phyloP scores from a whole-genome alignment of 2,113 vertebrate species.

The Pyxicephalus adspersus region DNA sequence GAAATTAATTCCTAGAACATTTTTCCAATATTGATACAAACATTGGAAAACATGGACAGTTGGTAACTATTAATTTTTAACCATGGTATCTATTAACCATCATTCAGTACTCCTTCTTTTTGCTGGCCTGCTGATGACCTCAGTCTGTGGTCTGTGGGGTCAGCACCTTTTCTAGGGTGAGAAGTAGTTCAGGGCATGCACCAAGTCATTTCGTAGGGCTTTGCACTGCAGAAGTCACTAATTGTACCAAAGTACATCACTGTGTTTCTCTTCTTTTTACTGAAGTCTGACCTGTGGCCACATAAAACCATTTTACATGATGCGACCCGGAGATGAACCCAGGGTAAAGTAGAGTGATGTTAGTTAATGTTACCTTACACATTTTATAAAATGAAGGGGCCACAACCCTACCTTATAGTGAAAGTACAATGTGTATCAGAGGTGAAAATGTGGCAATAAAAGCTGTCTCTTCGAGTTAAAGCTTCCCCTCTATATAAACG shows the following conservation, averaged over 20 bases:
- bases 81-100: conserved; percentile 5
- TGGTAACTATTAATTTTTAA: neutral
- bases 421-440: neutral
- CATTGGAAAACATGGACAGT: no score
- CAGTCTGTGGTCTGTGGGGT: conserved; percentile 32
- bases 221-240: conserved; percentile 35
- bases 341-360: conserved; percentile 8
- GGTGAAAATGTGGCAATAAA: neutral
- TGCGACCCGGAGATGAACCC: conserved; percentile 37
- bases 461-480: neutral
- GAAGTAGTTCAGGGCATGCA: conserved; percentile 48
- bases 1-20: no score
- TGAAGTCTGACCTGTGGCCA: conserved; percentile 35
- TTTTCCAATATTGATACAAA: no score
- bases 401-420: no score
- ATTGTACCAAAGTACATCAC: conserved; percentile 37
- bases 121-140: conserved; percentile 47
- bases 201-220: conserved; percentile 29
- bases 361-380: conserved; percentile 29
- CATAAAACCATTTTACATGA: conserved; percentile 15
- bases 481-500: neutral
- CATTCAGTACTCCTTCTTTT: conserved; percentile 42
- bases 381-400: neutral
- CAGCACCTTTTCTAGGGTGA: conserved; percentile 49
- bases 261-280: conserved; percentile 18